phyloP scores from a whole-genome alignment of 2,113 vertebrate genomes.

The Phaethon lepturus region DNA sequence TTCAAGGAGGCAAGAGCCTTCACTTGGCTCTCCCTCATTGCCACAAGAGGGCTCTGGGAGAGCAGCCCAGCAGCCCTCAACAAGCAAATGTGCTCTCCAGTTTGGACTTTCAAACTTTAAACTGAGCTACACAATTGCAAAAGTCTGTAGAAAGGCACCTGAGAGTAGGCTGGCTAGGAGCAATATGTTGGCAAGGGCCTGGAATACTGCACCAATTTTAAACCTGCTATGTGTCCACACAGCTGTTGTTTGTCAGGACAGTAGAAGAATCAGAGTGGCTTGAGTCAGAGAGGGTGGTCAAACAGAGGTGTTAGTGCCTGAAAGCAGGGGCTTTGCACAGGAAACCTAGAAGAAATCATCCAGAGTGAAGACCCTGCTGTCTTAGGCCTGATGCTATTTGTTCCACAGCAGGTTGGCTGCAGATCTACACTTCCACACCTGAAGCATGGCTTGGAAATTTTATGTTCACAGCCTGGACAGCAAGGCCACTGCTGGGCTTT shows the following conservation, averaged over 20 bases:
- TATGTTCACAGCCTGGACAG: neutral
- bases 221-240: neutral
- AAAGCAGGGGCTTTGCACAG: neutral
- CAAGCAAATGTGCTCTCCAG: neutral
- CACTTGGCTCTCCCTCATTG: neutral
- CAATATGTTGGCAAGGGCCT: neutral
- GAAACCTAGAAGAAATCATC: neutral
- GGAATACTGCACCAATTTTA: neutral
- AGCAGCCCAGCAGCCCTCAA: neutral
- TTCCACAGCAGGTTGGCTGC: neutral
- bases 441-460: neutral
- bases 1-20: neutral
- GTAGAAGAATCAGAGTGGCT: neutral
- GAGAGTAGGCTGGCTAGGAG: neutral
- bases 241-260: neutral
- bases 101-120: neutral
- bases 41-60: slow-evolving; percentile 56
- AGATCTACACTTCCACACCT: neutral
- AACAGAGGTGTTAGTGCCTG: neutral
- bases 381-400: neutral
- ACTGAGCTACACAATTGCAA: neutral
- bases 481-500: neutral
- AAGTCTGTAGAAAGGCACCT: neutral
- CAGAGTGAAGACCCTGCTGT: neutral
- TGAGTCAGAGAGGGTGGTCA: neutral